These are phyloP conservation scores for Mus minutoides DNA, from an alignment of 2,797 vertebrate genomes.

Conservation along the genomic window DNA sequence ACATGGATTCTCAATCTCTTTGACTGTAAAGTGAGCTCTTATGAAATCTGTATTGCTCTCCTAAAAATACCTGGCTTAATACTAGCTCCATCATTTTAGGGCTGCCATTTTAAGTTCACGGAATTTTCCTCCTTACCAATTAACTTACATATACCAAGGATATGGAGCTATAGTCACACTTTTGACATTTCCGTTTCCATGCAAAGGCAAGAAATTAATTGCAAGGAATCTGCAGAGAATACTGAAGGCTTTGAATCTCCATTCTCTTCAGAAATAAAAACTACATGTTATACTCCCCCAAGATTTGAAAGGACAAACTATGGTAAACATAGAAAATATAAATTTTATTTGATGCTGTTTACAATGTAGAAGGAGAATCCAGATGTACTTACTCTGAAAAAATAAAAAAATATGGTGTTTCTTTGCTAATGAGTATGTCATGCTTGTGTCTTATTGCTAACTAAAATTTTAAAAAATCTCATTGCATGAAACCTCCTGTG, in stretches of 20 bases:
- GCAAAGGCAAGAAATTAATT: neutral
- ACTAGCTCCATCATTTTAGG: neutral
- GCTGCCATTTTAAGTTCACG: neutral
- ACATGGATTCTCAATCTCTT: neutral
- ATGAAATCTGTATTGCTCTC: neutral
- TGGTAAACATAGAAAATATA: neutral
- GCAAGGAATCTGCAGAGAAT: neutral
- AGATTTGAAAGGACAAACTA: neutral
- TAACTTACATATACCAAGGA: neutral
- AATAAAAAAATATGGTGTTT: neutral
- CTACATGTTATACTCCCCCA: neutral
- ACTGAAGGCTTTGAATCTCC: neutral
- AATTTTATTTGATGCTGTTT: neutral
- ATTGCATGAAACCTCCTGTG: slow-evolving; percentile 47
- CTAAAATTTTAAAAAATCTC: slow-evolving; percentile 61
- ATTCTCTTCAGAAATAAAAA: slow-evolving; percentile 56
- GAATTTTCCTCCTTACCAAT: neutral
- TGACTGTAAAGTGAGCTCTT: neutral
- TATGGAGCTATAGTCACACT: neutral
- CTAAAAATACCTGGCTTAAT: neutral
- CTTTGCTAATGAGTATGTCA: slow-evolving; percentile 33
- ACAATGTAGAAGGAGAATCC: neutral
- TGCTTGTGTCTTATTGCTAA: slow-evolving; percentile 51
- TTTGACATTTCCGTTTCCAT: neutral
- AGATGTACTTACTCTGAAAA: neutral